phyloP scores from a whole-genome alignment of 2,888 invertebrate genomes.

The Caenorhabditis drosophilae region DNA sequence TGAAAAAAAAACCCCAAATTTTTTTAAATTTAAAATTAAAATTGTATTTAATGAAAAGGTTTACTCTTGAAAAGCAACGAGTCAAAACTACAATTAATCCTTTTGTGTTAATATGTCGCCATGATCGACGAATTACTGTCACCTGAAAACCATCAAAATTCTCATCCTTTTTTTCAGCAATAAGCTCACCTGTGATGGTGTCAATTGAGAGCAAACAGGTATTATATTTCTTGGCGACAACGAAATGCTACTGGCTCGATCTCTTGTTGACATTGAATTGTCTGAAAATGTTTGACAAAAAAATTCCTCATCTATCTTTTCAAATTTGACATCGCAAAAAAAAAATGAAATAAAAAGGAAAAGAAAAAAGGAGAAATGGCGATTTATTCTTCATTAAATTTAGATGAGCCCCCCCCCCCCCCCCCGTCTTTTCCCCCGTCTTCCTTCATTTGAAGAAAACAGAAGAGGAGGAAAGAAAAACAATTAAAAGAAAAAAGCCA shows the following conservation, averaged over 20 bases:
- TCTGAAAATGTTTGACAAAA: neutral
- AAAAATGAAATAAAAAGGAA: too few relatives aligned
- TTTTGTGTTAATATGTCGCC: conserved; percentile 67
- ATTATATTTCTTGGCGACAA: conserved; percentile 36
- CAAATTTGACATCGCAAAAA: too few relatives aligned
- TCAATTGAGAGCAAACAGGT: conserved; percentile 49
- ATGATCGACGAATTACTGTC: conserved; percentile 55
- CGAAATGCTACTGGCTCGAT: conserved; percentile 40
- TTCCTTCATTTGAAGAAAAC: too few relatives aligned
- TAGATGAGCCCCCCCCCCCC: neutral
- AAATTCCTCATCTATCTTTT: too few relatives aligned
- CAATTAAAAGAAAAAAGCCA: too few relatives aligned
- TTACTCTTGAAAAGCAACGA: conserved; percentile 60
- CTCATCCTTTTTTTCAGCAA: conserved; percentile 1
- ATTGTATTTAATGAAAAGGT: conserved; percentile 2
- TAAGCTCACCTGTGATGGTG: conserved; percentile 46
- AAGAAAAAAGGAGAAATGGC: too few relatives aligned
- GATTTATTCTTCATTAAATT: too few relatives aligned
- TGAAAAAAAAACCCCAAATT: conserved; percentile 13
- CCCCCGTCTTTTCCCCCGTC: neutral
- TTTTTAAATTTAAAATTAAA: neutral
- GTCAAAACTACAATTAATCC: conserved; percentile 57
- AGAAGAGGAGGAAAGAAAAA: too few relatives aligned
- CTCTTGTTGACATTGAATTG: conserved; percentile 32
- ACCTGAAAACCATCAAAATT: conserved; percentile 27